Conservation (phyloP, 2,797 vertebrate genomes). For the Sebastes hubbsi region DNA sequence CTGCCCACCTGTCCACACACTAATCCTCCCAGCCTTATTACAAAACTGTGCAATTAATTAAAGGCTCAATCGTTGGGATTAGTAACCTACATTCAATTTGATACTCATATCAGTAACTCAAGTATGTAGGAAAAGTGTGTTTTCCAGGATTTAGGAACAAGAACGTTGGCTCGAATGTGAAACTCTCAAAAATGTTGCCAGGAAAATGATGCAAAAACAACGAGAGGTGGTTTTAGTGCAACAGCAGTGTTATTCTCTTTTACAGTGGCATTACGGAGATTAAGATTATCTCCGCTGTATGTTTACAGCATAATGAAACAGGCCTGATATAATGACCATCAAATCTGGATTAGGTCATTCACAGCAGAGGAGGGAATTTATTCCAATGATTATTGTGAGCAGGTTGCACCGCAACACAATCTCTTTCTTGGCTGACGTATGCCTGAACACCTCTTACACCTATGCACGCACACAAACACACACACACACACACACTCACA, state of each 20-base stretch:
- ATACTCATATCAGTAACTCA: constrained; percentile 54
- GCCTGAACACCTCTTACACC: constrained; percentile 22
- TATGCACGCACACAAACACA: background rate
- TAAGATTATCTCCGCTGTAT: constrained; percentile 78
- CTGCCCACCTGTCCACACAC: constrained; percentile 78
- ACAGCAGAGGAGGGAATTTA: constrained; percentile 67
- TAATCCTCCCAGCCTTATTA: constrained; percentile 77
- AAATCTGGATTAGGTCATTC: constrained; percentile 82
- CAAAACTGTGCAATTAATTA: constrained; percentile 81
- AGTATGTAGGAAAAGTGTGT: background rate
- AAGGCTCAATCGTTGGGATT: constrained; percentile 75
- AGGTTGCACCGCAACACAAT: constrained; percentile 56
- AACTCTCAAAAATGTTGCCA: background rate
- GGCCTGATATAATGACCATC: constrained; percentile 77
- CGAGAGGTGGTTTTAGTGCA: constrained; percentile 20
- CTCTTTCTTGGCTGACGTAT: constrained; percentile 36
- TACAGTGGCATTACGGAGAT: constrained; percentile 76
- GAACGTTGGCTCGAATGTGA: background rate
- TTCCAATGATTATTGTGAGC: constrained; percentile 66
- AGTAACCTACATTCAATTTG: constrained; percentile 74
- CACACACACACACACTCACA: background rate
- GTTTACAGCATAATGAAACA: constrained; percentile 77
- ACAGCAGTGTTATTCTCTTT: constrained; percentile 52
- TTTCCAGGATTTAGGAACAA: constrained; percentile 1
- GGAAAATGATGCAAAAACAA: background rate